Conservation (phyloP, 2,113 vertebrate genomes). For the Canis aureus region DNA sequence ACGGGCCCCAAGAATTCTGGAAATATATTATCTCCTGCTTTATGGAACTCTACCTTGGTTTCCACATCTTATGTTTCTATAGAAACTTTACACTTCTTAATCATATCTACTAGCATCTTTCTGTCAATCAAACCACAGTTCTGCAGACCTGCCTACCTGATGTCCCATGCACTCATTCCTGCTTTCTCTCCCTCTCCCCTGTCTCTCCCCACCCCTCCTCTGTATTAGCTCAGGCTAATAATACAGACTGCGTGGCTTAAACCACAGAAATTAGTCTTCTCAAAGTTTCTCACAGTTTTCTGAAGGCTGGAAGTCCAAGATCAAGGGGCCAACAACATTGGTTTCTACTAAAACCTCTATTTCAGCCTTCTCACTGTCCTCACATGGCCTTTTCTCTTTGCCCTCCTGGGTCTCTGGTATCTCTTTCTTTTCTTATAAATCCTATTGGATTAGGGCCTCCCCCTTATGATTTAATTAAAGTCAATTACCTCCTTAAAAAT, state of each 20-base stretch:
- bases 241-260: background rate
- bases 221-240: background rate
- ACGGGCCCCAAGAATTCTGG: background rate
- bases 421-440: background rate
- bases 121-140: background rate
- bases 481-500: conserved; percentile 1
- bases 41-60: background rate
- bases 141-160: background rate
- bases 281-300: background rate
- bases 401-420: background rate
- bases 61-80: background rate
- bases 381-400: background rate
- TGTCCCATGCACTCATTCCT: background rate
- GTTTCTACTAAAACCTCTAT: background rate
- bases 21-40: background rate
- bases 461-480: background rate
- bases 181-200: background rate
- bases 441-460: background rate
- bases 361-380: background rate
- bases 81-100: background rate
- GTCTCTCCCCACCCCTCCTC: background rate
- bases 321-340: background rate
- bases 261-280: background rate
- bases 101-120: background rate
- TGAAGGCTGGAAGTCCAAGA: background rate